phyloP scores from a whole-genome alignment of 2,797 vertebrate genomes.

The Myotis myotis region DNA sequence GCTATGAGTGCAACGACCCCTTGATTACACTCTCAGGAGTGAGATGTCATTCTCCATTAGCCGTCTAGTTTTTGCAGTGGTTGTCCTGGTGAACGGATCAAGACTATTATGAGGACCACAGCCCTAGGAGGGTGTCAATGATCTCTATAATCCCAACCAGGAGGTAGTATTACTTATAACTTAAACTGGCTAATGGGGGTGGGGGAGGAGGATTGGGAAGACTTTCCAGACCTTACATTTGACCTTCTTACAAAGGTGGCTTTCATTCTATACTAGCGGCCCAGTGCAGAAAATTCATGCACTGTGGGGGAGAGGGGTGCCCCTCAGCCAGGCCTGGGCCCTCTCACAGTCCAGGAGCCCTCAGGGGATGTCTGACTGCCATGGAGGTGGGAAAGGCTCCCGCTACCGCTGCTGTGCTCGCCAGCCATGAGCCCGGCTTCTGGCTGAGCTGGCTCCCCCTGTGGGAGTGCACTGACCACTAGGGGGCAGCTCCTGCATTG shows the following conservation, averaged over 20 bases:
- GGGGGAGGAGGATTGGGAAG: not conserved
- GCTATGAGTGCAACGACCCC: not conserved
- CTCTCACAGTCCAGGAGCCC: too few relatives aligned
- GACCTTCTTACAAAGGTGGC: not conserved
- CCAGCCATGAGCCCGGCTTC: too few relatives aligned
- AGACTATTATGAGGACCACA: not conserved
- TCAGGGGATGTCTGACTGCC: too few relatives aligned
- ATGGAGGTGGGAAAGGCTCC: too few relatives aligned
- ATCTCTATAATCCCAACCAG: not conserved
- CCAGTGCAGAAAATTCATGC: too few relatives aligned
- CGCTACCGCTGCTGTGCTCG: fast-evolving
- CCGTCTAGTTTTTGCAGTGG: not conserved
- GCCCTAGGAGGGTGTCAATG: not conserved
- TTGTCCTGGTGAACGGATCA: not conserved
- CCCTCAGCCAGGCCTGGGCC: too few relatives aligned
- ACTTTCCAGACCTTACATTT: not conserved
- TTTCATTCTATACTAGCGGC: not conserved
- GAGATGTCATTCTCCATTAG: not conserved
- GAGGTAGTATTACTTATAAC: not conserved
- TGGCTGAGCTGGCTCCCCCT: too few relatives aligned
- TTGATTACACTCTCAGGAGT: not conserved
- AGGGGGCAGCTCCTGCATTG: too few relatives aligned
- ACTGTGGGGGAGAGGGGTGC: too few relatives aligned
- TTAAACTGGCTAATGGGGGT: not conserved
- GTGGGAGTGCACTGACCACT: too few relatives aligned